Conservation (phyloP, 2,888 invertebrate genomes). For the Ectemnius lituratus region DNA sequence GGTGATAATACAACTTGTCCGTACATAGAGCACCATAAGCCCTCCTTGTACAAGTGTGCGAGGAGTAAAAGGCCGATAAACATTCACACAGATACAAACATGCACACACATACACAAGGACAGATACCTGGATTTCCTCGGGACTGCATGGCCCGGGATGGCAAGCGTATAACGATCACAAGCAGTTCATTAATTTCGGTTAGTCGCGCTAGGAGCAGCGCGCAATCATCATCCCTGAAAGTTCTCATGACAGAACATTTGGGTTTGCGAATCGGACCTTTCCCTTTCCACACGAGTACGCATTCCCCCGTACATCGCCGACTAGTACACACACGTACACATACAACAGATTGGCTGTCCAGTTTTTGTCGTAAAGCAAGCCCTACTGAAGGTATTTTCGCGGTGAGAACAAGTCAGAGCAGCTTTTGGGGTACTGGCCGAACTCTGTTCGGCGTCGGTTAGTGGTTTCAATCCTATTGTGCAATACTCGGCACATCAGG, state of each 20-base stretch:
- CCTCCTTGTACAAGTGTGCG: background rate
- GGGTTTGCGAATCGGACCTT: slow-evolving; percentile 13
- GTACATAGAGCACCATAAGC: background rate
- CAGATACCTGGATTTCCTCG: background rate
- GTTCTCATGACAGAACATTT: slow-evolving; percentile 45
- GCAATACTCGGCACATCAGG: slow-evolving; percentile 43
- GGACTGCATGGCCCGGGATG: slow-evolving; percentile 7
- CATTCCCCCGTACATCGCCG: slow-evolving; percentile 13
- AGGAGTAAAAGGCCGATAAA: background rate
- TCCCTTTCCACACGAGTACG: no score
- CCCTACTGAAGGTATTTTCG: background rate
- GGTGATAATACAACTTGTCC: background rate
- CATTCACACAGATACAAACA: background rate
- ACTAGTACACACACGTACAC: background rate
- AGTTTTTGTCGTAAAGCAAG: background rate
- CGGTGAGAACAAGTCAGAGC: slow-evolving; percentile 15
- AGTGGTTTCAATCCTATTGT: slow-evolving; percentile 17
- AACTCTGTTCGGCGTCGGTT: slow-evolving; percentile 28
- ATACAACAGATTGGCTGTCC: background rate
- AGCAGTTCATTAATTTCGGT: background rate
- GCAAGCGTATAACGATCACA: slow-evolving; percentile 7
- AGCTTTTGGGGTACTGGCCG: background rate
- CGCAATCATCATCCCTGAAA: slow-evolving; percentile 16
- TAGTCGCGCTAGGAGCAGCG: background rate
- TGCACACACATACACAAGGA: background rate